Evolutionary conservation across 2,113 vertebrate genomes (phyloP), one percentile per base, ranked within the genome.

Genomic region (Harpagus bidentatus): DNA sequence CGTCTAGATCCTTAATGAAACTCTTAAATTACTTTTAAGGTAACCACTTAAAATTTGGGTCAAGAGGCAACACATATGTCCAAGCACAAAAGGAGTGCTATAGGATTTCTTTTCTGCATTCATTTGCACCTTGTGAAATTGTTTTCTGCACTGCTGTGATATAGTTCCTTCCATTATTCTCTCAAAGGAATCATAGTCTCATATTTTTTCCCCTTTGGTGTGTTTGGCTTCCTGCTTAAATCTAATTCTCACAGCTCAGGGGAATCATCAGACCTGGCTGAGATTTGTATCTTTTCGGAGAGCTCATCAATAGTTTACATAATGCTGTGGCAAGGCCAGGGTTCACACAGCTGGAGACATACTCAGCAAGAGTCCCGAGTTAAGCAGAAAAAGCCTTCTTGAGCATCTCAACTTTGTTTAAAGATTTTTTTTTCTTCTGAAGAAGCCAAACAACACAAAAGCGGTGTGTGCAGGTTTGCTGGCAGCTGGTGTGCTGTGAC

Each of bases 301-400:
- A 91, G 81, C 96, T 97, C 94, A 97, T 96, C 96, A 95, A 95
- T 97, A 97, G 91, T 96, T 97, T 95, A 95, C 93, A 95, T 88
- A 97, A 95, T 77, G 82, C 62, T 16, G 62, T 95, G 93, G 84
- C 78, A 94, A 74, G 96, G 73, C 86, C 62, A 87, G 66, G 89
- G 94, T 96, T 97, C 97, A 95, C 95, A 95, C 96, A 97, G 96
- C 95, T 97, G 93, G 89, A 96, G 84, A 95, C 86, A 70, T 85
- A 80, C 53, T 94, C 6, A 4, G 89, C 81, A 82, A 82, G 62
- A 91, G 81, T 65, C 86, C 94, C 2, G 0, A 73, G 66, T 91
- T 90, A 94, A 93, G 95, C 43, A 95, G 93, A 95, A 96, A 97
- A 96, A 96, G 22, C 58, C 38, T 93, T 94, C 86, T 73, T 94